phyloP scores from a whole-genome alignment of 1,140 invertebrate genomes.

The Drosophila bocqueti region DNA sequence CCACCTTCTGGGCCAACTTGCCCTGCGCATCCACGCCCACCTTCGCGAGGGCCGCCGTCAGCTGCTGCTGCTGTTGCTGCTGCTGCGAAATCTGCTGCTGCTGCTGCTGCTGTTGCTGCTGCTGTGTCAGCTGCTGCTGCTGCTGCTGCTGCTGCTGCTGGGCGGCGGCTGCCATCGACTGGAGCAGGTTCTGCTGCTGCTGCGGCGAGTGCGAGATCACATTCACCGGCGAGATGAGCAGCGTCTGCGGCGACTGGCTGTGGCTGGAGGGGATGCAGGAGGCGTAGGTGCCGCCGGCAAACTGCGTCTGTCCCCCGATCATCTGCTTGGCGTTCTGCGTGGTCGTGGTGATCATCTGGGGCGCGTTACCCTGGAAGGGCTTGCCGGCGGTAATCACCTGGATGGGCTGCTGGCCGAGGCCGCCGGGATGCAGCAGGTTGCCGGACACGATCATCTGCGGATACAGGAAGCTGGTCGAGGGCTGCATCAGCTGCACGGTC shows the following conservation, averaged over 20 bases:
- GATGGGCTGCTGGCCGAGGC: conserved; percentile 90
- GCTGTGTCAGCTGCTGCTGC: conserved; percentile 56
- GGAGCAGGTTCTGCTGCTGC: conserved; percentile 78
- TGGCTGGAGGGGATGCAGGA: conserved; percentile 89
- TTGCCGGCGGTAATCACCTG: conserved; percentile 92
- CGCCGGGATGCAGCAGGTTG: conserved; percentile 90
- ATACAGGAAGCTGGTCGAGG: conserved; percentile 93
- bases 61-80: conserved; percentile 64
- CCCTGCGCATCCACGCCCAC: conserved; percentile 66
- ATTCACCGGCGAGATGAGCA: conserved; percentile 91
- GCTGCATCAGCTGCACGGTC: conserved; percentile 92
- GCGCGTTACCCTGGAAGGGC: conserved; percentile 91
- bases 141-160: conserved; percentile 51
- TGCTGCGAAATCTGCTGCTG: conserved; percentile 77
- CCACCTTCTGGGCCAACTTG: conserved; percentile 87
- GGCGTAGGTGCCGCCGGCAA: conserved; percentile 87
- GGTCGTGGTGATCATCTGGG: conserved; percentile 92
- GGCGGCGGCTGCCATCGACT: conserved; percentile 69
- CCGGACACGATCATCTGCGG: conserved; percentile 92
- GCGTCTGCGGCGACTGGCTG: conserved; percentile 91
- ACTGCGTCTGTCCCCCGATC: conserved; percentile 86
- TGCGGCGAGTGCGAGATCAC: conserved; percentile 90
- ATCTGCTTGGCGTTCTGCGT: conserved; percentile 89
- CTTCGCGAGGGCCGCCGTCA: conserved; percentile 61
- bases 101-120: conserved; percentile 62